Evolutionary conservation across 2,888 invertebrate species (phyloP), one percentile per base, ranked within the genome.

Genomic region (Sussaba pulchella): DNA sequence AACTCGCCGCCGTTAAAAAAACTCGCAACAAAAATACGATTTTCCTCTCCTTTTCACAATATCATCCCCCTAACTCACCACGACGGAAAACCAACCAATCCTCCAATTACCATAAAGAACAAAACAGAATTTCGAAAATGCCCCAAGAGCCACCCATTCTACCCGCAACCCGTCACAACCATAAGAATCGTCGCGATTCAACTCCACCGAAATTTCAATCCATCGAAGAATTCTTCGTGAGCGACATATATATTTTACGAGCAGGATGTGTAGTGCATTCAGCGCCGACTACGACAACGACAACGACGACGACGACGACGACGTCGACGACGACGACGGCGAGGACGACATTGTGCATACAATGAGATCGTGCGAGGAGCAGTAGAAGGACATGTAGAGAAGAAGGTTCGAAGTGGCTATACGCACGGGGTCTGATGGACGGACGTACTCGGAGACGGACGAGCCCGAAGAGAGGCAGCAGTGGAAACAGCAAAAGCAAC

Each of bases 311-410:
- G 57, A n/a, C 24, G 50, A 21, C 50, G 21, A 21, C 19, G 2
- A 43, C 4, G 43, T 4, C n/a, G 43, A 43, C 43, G 43, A 43
- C 39, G 43, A 12, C 1, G 43, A n/a, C n/a, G 1, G 4, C n/a
- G 19, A 50, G 50, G 54, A 54, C 54, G 54, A 81, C 78, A 78
- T 81, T 80, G 80, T 76, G 82, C 81, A 83, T 83, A 83, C 75
- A 82, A 82, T 83, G 82, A 79, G 72, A 76, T 72, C 64, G 72
- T 61, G 78, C 64, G 63, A 70, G 64, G 43, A 73, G 57, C 19
- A 59, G 64, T 67, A 59, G 59, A 67, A 67, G 75, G 67, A 75
- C 59, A 47, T 41, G 50, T 43, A 71, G 43, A 66, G 41, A 59
- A 63, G 52, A 24, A 61, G 69, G 59, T 52, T 57, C 71, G 67